Evolutionary conservation across 2,797 vertebrate genomes (phyloP).

Genomic region (Micrastur ruficollis): DNA sequence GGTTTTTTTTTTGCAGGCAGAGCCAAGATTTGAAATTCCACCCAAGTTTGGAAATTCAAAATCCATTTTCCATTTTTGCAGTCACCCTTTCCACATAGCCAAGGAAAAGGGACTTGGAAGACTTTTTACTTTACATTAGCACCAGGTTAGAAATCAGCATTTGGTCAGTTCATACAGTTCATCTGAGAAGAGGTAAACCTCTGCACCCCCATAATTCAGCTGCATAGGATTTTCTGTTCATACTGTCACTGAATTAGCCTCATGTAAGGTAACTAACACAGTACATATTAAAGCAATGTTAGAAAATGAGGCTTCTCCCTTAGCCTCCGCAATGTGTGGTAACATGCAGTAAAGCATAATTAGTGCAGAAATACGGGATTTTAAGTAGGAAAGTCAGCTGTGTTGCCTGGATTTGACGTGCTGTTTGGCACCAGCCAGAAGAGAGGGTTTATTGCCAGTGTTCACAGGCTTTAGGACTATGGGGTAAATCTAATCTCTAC

Average conservation of each 20-base stretch:
- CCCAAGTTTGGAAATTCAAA: background rate
- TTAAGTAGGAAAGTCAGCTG: background rate
- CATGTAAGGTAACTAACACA: background rate
- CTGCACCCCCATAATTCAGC: background rate
- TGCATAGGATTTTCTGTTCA: background rate
- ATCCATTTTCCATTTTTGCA: background rate
- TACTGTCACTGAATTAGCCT: background rate
- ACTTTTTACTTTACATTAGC: background rate
- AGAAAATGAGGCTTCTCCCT: background rate
- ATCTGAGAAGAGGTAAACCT: background rate
- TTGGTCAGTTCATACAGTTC: background rate
- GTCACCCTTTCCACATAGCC: background rate
- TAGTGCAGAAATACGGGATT: background rate
- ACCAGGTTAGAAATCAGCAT: background rate
- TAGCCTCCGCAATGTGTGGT: background rate
- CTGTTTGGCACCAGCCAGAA: background rate
- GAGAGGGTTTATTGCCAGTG: background rate
- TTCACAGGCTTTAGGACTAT: background rate
- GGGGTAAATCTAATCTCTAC: background rate
- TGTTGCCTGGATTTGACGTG: background rate
- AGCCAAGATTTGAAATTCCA: background rate
- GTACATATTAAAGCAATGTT: background rate
- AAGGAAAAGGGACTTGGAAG: background rate
- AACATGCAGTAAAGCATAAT: background rate
- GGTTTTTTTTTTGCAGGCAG: background rate